phyloP scores from a whole-genome alignment of 1,140 invertebrate genomes.

The Trichogramma pretiosum region DNA sequence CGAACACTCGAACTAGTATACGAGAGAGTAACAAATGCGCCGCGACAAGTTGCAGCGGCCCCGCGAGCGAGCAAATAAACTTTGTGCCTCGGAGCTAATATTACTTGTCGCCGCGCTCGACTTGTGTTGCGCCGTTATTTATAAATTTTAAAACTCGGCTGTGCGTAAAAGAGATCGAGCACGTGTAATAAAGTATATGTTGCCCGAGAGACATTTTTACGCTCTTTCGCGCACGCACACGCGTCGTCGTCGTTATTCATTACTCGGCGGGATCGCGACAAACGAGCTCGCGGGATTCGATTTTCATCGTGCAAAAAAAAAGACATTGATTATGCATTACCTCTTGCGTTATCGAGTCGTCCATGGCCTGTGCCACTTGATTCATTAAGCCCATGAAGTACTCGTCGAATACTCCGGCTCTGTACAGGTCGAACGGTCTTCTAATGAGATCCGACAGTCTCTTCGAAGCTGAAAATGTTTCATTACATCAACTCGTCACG shows the following conservation, averaged over 20 bases:
- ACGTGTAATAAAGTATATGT: neutral
- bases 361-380: constrained; percentile 90
- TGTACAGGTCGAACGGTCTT: constrained; percentile 82
- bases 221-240: neutral
- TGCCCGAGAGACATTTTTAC: neutral
- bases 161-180: neutral
- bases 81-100: too few species aligned
- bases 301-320: too few species aligned
- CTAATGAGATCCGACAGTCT: constrained; percentile 79
- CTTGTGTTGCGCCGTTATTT: too few species aligned
- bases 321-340: constrained; percentile 40
- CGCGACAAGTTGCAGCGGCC: too few species aligned
- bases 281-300: too few species aligned
- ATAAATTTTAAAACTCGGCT: too few species aligned
- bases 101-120: too few species aligned
- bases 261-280: neutral
- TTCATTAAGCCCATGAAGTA: constrained; percentile 90
- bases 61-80: too few species aligned
- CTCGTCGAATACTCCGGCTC: constrained; percentile 82
- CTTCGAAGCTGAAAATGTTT: constrained; percentile 75
- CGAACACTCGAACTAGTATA: too few species aligned
- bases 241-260: neutral
- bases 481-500: too few species aligned
- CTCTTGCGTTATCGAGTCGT: constrained; percentile 87
- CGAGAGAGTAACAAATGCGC: too few species aligned